A percentile compares a stretch with the other conserved stretches of the same genome.
Conservation (phyloP, 1,140 invertebrate genomes). For the Reticulitermes speratus region DNA sequence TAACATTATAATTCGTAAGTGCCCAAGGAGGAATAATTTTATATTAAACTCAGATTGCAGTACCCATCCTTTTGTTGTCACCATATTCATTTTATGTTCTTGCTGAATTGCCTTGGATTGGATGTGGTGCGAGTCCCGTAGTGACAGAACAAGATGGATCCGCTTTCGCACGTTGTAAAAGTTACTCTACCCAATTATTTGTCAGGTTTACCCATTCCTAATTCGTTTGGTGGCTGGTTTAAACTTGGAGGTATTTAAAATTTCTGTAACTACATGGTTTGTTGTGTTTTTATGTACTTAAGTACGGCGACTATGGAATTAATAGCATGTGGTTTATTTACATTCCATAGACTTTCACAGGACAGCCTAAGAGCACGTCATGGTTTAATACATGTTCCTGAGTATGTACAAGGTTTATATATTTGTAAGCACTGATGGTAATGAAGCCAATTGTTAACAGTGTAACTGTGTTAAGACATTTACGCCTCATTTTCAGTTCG, state of each 20-base stretch:
- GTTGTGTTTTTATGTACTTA: conserved; percentile 38
- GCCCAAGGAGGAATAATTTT: too few relatives aligned
- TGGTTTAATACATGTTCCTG: too few relatives aligned
- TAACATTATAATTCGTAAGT: too few relatives aligned
- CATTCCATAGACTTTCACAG: too few relatives aligned
- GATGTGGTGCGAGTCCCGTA: background rate
- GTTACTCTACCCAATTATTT: conserved; percentile 74
- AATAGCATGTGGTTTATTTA: too few relatives aligned
- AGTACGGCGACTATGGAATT: background rate
- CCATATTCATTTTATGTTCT: too few relatives aligned
- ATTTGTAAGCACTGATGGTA: background rate
- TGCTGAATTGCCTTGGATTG: too few relatives aligned
- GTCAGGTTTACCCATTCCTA: conserved; percentile 70
- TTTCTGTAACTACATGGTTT: background rate
- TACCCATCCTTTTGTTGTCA: too few relatives aligned
- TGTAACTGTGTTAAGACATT: background rate
- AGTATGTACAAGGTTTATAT: background rate
- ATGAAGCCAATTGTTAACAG: too few relatives aligned
- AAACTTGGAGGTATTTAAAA: conserved; percentile 62
- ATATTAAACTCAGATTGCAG: too few relatives aligned
- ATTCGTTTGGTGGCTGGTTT: conserved; percentile 76
- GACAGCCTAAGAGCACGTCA: too few relatives aligned
- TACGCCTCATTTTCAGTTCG: conserved; percentile 59
- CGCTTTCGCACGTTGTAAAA: conserved; percentile 70
- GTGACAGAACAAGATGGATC: conserved; percentile 61